phyloP scores from a whole-genome alignment of 2,888 invertebrate species.

The Coelogynopora nodosa region DNA sequence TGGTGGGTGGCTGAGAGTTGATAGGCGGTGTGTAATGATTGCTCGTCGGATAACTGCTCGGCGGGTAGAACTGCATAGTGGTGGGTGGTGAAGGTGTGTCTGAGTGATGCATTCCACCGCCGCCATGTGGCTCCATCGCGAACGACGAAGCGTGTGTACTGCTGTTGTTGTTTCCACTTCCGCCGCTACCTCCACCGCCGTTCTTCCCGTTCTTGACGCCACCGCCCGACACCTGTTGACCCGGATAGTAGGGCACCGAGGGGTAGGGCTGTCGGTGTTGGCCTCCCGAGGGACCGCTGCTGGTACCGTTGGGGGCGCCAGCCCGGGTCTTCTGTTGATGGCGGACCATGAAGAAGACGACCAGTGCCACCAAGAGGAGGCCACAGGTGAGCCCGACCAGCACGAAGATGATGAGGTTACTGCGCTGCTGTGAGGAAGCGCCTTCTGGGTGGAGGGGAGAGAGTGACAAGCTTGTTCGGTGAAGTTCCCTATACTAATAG shows the following conservation, averaged over 20 bases:
- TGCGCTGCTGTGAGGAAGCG: not conserved
- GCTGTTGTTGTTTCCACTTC: constrained; percentile 2
- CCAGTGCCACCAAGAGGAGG: not conserved
- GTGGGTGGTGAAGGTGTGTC: constrained; percentile 4
- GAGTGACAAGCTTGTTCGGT: too few relatives aligned
- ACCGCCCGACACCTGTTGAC: not conserved
- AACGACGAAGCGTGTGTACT: not conserved
- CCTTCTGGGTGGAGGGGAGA: not conserved
- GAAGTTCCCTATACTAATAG: too few relatives aligned
- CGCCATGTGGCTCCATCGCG: constrained; percentile 10
- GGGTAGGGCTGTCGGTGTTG: not conserved
- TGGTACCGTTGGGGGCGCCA: not conserved
- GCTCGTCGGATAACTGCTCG: not conserved
- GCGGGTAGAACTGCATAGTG: not conserved
- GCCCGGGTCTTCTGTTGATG: not conserved
- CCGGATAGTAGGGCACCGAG: not conserved
- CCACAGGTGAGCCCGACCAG: not conserved
- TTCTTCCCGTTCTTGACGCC: not conserved
- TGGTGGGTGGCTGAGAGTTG: not conserved
- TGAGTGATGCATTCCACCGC: not conserved
- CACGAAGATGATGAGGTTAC: not conserved
- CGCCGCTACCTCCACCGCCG: not conserved
- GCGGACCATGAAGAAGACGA: not conserved
- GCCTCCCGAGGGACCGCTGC: not conserved
- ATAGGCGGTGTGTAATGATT: not conserved